These are phyloP conservation scores for Notodonta dromedarius DNA, from an alignment of 2,888 invertebrate species.

Conservation along the genomic window DNA sequence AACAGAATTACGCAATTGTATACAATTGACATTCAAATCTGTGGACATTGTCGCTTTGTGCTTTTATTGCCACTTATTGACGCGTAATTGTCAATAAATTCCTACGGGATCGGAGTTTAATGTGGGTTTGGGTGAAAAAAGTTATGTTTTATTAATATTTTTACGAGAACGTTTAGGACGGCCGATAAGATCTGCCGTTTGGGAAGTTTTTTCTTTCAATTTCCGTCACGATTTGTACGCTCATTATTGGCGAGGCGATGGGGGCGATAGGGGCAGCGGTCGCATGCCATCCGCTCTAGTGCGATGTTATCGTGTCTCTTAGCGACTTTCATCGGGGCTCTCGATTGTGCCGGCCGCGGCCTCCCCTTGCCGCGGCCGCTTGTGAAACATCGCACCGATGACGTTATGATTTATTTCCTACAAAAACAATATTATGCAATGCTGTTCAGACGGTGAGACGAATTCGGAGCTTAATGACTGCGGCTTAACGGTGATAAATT, in stretches of 20 bases:
- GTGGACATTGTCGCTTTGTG: constrained; percentile 82
- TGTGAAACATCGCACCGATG: constrained; percentile 75
- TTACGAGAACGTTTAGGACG: constrained; percentile 83
- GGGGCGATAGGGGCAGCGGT: constrained; percentile 82
- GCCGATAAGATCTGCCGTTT: constrained; percentile 80
- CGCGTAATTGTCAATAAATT: constrained; percentile 84
- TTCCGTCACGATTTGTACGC: constrained; percentile 83
- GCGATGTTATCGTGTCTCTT: constrained; percentile 78
- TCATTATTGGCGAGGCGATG: constrained; percentile 81
- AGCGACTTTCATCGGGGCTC: constrained; percentile 80
- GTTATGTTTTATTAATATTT: constrained; percentile 85
- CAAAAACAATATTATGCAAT: constrained; percentile 49
- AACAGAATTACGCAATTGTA: constrained; percentile 82
- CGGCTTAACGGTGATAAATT: constrained; percentile 48
- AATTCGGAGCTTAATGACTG: constrained; percentile 52
- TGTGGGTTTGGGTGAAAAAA: constrained; percentile 84
- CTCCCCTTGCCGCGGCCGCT: constrained; percentile 55
- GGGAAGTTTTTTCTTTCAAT: constrained; percentile 84
- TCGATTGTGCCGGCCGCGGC: constrained; percentile 55
- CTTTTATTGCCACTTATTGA: constrained; percentile 83
- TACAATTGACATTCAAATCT: constrained; percentile 84
- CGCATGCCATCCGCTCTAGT: constrained; percentile 70
- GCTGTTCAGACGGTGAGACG: constrained; percentile 44
- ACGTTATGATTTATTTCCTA: constrained; percentile 72
- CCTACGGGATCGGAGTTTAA: constrained; percentile 82